These are phyloP conservation scores for Oophaga pumilio DNA, from an alignment of 2,113 vertebrate genomes.

Conservation along the genomic window DNA sequence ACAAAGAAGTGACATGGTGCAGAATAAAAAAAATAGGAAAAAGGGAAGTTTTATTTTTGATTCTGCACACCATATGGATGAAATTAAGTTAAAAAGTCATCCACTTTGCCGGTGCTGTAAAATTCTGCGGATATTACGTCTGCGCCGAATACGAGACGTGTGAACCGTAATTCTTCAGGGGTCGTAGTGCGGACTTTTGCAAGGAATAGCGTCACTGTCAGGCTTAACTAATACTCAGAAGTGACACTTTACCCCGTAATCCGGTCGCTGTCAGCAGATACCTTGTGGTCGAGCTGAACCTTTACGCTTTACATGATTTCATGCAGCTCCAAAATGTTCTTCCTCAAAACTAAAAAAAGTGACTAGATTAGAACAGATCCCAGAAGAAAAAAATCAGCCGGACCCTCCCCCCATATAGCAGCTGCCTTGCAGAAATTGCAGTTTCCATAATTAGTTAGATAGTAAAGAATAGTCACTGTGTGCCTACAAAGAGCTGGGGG, in stretches of 20 bases:
- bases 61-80: no score
- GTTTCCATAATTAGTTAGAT: constrained; percentile 57
- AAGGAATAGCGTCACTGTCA: not conserved
- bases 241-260: not conserved
- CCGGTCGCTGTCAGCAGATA: constrained; percentile 6
- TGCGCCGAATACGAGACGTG: no score
- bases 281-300: not conserved
- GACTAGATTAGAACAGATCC: not conserved
- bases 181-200: not conserved
- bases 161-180: not conserved
- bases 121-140: no score
- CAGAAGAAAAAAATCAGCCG: not conserved
- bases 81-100: no score
- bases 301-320: not conserved
- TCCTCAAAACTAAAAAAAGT: not conserved
- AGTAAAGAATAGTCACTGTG: constrained; percentile 47
- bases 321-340: not conserved
- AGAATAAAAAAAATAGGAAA: no score
- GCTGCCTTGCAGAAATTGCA: constrained; percentile 41
- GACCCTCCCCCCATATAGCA: constrained; percentile 32
- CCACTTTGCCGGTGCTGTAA: no score
- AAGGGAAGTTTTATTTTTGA: no score
- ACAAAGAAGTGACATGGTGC: no score
- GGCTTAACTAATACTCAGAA: not conserved
- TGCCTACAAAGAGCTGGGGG: constrained; percentile 28